Conservation (phyloP, 2,797 vertebrate species). For the Crocodylus rhombifer region DNA sequence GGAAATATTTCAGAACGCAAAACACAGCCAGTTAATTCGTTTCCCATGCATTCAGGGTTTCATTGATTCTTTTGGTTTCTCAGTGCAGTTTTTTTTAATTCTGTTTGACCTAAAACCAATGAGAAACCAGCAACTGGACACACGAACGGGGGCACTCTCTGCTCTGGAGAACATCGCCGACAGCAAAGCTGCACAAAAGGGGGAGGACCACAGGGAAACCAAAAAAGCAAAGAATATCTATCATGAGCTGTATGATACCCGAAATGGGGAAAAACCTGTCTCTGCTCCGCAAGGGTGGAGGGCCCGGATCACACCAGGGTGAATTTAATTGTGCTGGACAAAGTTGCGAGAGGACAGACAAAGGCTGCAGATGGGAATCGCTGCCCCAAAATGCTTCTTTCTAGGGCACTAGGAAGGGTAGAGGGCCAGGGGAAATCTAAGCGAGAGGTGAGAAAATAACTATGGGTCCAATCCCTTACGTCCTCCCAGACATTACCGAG, state of each 20-base stretch:
- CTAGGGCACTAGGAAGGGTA: background rate
- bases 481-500: background rate
- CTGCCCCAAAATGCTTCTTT: background rate
- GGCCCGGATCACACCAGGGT: background rate
- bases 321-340: background rate
- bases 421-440: fast-evolving
- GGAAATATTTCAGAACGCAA: conserved; percentile 68
- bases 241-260: background rate
- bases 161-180: background rate
- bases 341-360: background rate
- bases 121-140: conserved; percentile 48
- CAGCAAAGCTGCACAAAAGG: conserved; percentile 4
- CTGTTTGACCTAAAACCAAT: conserved; percentile 47
- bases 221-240: background rate
- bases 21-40: conserved; percentile 73
- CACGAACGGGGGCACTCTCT: conserved; percentile 50
- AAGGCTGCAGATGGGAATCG: background rate
- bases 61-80: conserved; percentile 67
- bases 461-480: background rate
- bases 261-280: background rate
- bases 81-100: conserved; percentile 60
- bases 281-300: background rate
- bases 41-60: conserved; percentile 70
- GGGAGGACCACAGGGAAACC: background rate
- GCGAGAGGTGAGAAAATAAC: background rate